Percentiles rank a stretch among this genome's conserved stretches.
These are phyloP conservation scores for Operophtera brumata DNA, from an alignment of 2,888 invertebrate genomes.

Conservation along the genomic window DNA sequence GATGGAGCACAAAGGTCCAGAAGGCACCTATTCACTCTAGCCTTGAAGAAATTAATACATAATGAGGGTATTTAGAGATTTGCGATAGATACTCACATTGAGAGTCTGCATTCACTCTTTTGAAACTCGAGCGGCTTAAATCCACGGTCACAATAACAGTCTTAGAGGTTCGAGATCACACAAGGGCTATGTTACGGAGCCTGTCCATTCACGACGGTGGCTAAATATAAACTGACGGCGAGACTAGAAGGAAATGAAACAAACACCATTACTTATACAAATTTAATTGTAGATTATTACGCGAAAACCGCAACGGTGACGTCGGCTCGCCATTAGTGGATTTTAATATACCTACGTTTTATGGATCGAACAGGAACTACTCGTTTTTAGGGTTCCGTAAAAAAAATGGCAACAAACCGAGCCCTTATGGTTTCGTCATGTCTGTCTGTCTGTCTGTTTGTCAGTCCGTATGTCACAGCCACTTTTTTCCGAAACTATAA, in stretches of 20 bases:
- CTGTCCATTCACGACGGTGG: slow-evolving; percentile 37
- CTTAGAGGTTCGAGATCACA: slow-evolving; percentile 8
- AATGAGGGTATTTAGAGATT: slow-evolving; percentile 6
- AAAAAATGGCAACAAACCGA: no score
- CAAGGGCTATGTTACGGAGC: background rate
- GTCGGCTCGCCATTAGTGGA: slow-evolving; percentile 46
- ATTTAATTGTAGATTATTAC: slow-evolving; percentile 70
- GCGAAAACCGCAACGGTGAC: slow-evolving; percentile 63
- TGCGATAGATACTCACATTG: slow-evolving; percentile 24
- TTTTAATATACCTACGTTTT: slow-evolving; percentile 15
- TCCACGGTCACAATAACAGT: slow-evolving; percentile 2
- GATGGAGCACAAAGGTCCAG: no score
- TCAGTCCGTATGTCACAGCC: no score
- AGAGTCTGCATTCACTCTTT: slow-evolving; percentile 11
- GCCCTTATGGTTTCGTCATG: no score
- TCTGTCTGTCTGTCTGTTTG: no score
- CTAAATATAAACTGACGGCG: slow-evolving; percentile 53
- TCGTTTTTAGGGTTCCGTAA: no score
- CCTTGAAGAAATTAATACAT: background rate
- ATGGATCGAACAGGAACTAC: no score
- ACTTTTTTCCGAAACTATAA: no score
- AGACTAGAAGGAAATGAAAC: slow-evolving; percentile 40
- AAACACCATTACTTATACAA: slow-evolving; percentile 62
- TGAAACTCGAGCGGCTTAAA: background rate
- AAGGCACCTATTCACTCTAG: no score